These are phyloP conservation scores for Condylostylus longicornis DNA, from an alignment of 1,140 invertebrate species.

Conservation along the genomic window DNA sequence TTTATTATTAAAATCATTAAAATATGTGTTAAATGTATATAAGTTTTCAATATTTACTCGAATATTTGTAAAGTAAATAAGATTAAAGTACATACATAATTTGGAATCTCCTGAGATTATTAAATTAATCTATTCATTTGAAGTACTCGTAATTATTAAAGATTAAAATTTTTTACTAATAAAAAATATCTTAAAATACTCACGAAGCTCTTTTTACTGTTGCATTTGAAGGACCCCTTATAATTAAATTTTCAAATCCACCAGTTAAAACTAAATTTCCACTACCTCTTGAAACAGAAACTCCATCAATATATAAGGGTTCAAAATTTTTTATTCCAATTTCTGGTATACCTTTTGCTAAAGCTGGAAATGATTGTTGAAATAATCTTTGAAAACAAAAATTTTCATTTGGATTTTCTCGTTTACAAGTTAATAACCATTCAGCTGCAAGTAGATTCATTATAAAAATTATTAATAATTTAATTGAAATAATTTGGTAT, in stretches of 20 bases:
- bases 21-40: no score
- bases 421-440: slow-evolving; percentile 26
- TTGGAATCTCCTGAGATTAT: neutral
- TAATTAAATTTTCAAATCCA: slow-evolving; percentile 33
- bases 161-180: slow-evolving; percentile 3
- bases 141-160: neutral
- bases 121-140: neutral
- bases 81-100: no score
- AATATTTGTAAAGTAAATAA: no score
- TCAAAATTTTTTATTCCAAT: slow-evolving; percentile 35
- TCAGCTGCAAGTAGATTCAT: slow-evolving; percentile 11
- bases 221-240: slow-evolving; percentile 35
- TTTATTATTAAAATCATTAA: no score
- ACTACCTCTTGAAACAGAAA: slow-evolving; percentile 33
- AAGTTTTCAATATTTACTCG: no score
- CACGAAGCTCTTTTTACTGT: slow-evolving; percentile 26
- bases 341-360: slow-evolving; percentile 34
- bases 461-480: neutral
- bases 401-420: slow-evolving; percentile 25
- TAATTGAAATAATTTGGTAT: neutral
- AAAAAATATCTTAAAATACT: slow-evolving; percentile 17
- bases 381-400: slow-evolving; percentile 28
- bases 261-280: slow-evolving; percentile 33
- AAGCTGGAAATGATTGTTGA: slow-evolving; percentile 23
- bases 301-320: slow-evolving; percentile 33